phyloP scores from a whole-genome alignment of 53 echinoderm and acorn worm species.

The Holothuria leucospilota region DNA sequence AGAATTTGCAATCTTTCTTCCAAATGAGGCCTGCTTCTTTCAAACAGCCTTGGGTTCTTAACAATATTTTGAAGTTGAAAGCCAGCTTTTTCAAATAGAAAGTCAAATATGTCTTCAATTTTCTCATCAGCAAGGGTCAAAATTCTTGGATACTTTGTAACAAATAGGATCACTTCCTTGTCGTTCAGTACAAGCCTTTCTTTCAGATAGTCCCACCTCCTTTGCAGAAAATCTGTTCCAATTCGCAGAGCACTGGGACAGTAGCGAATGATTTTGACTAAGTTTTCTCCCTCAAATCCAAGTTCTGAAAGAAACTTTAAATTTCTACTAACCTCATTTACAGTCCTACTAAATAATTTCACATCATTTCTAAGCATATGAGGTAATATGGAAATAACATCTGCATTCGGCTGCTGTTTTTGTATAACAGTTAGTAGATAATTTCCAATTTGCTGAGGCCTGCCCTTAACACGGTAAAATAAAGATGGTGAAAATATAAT shows the following conservation, averaged over 20 bases:
- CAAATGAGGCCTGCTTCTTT: slow-evolving; percentile 42
- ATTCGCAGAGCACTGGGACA: slow-evolving; percentile 81
- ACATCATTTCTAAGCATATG: slow-evolving; percentile 76
- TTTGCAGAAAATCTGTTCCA: slow-evolving; percentile 71
- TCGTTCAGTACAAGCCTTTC: slow-evolving; percentile 53
- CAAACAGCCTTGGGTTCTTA: slow-evolving; percentile 40
- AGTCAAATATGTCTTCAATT: slow-evolving; percentile 52
- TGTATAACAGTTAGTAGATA: slow-evolving; percentile 61
- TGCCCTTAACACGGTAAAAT: slow-evolving; percentile 71
- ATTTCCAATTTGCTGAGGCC: slow-evolving; percentile 63
- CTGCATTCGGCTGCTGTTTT: slow-evolving; percentile 65
- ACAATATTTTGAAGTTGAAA: slow-evolving; percentile 19
- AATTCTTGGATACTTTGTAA: slow-evolving; percentile 50
- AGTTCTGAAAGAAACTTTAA: slow-evolving; percentile 62
- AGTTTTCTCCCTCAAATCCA: slow-evolving; percentile 64
- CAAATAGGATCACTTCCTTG: slow-evolving; percentile 28
- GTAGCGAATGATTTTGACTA: slow-evolving; percentile 75
- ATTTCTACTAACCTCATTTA: slow-evolving; percentile 62
- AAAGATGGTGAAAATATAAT: slow-evolving; percentile 72
- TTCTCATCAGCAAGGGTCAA: slow-evolving; percentile 56
- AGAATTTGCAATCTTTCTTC: slow-evolving; percentile 47
- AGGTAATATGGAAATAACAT: slow-evolving; percentile 54
- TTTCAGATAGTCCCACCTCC: slow-evolving; percentile 58
- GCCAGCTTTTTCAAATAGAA: slow-evolving; percentile 41
- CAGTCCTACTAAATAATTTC: slow-evolving; percentile 62